Evolutionary conservation across 1,140 invertebrate genomes (phyloP), one percentile per base, ranked within the genome.

Genomic region (Potamilus streckersoni): DNA sequence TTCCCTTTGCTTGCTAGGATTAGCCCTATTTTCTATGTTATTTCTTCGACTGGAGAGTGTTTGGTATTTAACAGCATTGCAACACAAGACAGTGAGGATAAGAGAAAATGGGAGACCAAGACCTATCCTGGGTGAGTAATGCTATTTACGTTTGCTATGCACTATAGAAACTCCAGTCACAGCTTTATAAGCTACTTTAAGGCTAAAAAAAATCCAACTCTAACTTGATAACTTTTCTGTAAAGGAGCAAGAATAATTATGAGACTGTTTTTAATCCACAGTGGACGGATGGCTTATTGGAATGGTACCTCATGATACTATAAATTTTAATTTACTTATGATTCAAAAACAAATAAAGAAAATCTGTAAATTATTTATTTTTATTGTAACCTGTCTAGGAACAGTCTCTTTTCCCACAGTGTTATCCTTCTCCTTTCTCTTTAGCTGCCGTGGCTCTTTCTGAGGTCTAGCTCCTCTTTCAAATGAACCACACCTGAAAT

Each of bases 401-500:
- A 83, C 81, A 15, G 84, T 86, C 49, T 80, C 82, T 61, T 85
- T 82, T 11, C 80, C 82, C 15, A 65, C 72, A 17, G 67, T 55
- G 38, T 75, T 77, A 8, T 85, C 82, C 66, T 78, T 80, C 8
- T 80, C 80, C 58, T 72, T 79, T 27, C 73, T 73, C 64, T 27
- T 61, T 60, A 15, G 63, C 61, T 69, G 78, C 31, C 71, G 60
- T 64, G 23, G 78, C 65, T 75, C 67, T 76, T 61, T 71, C 69
- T 62, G 71, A 76, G 23, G 65, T 60, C 62, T 66, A 59, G 57
- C 20, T 67, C 80, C 82, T 71, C 77, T 78, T 59, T 86, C 84
- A 82, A 86, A 86, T 49, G 84, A 80, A 12, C 84, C 84, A 69
- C 70, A 70, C 80, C 84, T 86, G 16, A 23, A 59, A 31, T 19